phyloP scores from a whole-genome alignment of 2,888 invertebrate species.

The Amitus sp. region DNA sequence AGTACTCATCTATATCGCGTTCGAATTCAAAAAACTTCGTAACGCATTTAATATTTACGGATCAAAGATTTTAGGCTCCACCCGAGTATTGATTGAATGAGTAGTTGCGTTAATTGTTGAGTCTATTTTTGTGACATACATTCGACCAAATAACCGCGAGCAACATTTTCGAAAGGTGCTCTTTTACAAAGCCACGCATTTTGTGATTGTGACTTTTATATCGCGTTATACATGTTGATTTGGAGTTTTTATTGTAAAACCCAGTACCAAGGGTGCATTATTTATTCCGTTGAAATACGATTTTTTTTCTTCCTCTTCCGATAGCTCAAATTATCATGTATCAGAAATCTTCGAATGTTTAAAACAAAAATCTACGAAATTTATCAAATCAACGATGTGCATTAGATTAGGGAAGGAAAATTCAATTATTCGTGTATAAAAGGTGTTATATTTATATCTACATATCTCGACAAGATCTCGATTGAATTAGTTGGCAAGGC shows the following conservation, averaged over 20 bases:
- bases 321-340: background rate
- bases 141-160: background rate
- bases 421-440: slow-evolving; percentile 12
- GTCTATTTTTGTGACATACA: background rate
- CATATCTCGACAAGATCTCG: slow-evolving; percentile 29
- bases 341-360: background rate
- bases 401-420: background rate
- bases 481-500: slow-evolving; percentile 24
- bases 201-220: slow-evolving; percentile 1
- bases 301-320: no score
- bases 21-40: no score
- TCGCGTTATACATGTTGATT: background rate
- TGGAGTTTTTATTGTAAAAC: background rate
- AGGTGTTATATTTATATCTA: slow-evolving; percentile 17
- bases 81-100: background rate
- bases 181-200: background rate
- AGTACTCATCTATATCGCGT: no score
- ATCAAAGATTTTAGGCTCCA: background rate
- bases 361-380: background rate
- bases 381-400: slow-evolving; percentile 6
- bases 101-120: slow-evolving; percentile 2
- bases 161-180: background rate
- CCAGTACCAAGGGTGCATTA: background rate
- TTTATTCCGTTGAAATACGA: background rate
- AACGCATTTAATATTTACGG: background rate